A percentile compares a stretch with the other conserved stretches of the same genome.
Conservation (phyloP, 2,888 invertebrate genomes). For the Nipponacmea schrenckii region DNA sequence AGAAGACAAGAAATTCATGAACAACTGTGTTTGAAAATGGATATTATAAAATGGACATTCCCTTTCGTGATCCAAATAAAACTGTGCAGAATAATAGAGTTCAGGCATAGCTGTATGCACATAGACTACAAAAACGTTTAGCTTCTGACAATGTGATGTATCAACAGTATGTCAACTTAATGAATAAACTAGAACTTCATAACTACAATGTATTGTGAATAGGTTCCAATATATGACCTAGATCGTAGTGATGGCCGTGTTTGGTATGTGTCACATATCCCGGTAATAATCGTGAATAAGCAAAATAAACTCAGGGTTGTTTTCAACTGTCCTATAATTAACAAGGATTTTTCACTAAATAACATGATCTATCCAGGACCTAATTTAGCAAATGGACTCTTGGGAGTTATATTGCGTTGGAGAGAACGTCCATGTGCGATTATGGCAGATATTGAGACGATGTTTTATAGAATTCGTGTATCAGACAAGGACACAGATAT, state of each 20-base stretch:
- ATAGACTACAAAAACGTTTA: background rate
- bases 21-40: slow-evolving; percentile 15
- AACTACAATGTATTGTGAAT: slow-evolving; percentile 17
- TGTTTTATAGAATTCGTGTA: slow-evolving; percentile 24
- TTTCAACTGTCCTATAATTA: slow-evolving; percentile 18
- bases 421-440: slow-evolving; percentile 17
- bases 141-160: slow-evolving; percentile 1
- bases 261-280: slow-evolving; percentile 7
- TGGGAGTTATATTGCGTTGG: slow-evolving; percentile 13
- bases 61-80: slow-evolving; percentile 13
- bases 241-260: slow-evolving; percentile 11
- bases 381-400: slow-evolving; percentile 15
- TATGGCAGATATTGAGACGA: slow-evolving; percentile 23
- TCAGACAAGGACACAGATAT: slow-evolving; percentile 14
- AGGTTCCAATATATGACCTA: background rate
- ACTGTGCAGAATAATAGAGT: slow-evolving; percentile 16
- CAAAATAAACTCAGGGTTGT: slow-evolving; percentile 17
- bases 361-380: slow-evolving; percentile 16
- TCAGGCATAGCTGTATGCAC: slow-evolving; percentile 7
- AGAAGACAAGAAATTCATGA: background rate
- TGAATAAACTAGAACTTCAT: slow-evolving; percentile 7
- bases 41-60: slow-evolving; percentile 21
- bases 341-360: slow-evolving; percentile 22
- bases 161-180: slow-evolving; percentile 11
- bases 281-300: slow-evolving; percentile 12